Evolutionary conservation across 1,140 invertebrate species (phyloP).

Genomic region (Megalonaias nervosa): DNA sequence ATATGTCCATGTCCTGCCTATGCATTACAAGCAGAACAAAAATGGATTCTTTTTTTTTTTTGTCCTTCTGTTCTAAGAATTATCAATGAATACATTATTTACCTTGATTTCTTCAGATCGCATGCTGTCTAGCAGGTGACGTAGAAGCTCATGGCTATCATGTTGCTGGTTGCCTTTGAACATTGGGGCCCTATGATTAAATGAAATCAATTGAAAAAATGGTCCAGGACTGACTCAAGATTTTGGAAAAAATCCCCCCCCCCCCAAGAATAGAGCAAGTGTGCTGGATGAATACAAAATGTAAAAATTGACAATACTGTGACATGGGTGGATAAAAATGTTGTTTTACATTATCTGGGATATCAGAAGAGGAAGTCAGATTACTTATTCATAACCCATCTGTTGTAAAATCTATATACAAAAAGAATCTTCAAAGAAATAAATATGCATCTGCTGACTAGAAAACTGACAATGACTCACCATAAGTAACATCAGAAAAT

Average conservation of each 20-base stretch:
- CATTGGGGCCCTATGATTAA: conserved; percentile 75
- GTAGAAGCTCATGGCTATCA: conserved; percentile 94
- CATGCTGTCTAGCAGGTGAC: conserved; percentile 90
- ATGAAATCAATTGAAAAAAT: background rate
- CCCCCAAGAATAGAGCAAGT: background rate
- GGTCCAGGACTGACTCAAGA: background rate
- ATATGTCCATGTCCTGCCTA: no score
- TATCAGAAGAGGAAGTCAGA: no score
- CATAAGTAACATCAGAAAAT: no score
- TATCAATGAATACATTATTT: conserved; percentile 1
- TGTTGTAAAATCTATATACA: no score
- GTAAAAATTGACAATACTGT: background rate
- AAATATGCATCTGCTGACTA: no score
- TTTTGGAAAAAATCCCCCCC: background rate
- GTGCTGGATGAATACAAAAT: background rate
- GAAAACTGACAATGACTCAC: no score
- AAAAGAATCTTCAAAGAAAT: no score
- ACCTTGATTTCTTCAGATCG: conserved; percentile 77
- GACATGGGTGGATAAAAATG: no score
- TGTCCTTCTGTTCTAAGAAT: no score
- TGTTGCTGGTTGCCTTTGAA: conserved; percentile 97
- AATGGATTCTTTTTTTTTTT: background rate
- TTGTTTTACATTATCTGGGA: no score
- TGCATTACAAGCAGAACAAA: background rate
- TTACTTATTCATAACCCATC: no score